These are phyloP conservation scores for Chloroceryle inda DNA, from an alignment of 2,797 vertebrate species.

Conservation along the genomic window DNA sequence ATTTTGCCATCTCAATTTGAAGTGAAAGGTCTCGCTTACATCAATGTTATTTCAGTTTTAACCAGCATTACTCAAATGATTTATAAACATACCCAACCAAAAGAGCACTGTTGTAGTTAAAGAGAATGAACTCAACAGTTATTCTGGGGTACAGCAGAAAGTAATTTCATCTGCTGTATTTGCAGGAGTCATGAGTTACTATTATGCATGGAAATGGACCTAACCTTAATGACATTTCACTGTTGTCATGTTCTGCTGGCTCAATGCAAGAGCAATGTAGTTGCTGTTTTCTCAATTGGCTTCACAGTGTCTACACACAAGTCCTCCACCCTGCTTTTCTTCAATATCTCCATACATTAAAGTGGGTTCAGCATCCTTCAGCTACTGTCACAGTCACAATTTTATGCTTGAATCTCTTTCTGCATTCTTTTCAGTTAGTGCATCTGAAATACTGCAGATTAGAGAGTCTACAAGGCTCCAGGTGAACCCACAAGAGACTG, in stretches of 20 bases:
- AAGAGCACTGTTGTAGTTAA: background rate
- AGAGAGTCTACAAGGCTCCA: background rate
- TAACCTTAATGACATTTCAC: background rate
- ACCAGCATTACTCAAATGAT: slow-evolving; percentile 27
- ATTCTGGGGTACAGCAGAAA: background rate
- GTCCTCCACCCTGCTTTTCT: background rate
- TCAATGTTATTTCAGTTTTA: slow-evolving; percentile 65
- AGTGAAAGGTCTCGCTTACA: slow-evolving; percentile 52
- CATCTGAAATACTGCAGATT: background rate
- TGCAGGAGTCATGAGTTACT: background rate
- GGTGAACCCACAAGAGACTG: background rate
- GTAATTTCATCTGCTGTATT: background rate
- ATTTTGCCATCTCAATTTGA: slow-evolving; percentile 66
- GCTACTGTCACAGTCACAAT: background rate
- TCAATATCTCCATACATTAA: background rate
- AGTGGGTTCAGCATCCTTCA: background rate
- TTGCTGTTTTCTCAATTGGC: background rate
- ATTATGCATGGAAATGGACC: background rate
- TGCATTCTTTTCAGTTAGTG: background rate
- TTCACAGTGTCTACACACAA: background rate
- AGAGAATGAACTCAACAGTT: background rate
- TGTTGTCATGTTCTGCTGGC: background rate
- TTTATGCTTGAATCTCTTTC: background rate
- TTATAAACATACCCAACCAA: slow-evolving; percentile 31
- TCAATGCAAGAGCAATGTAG: background rate